A percentile compares a stretch with the other conserved stretches of the same genome.
Evolutionary conservation across 2,113 vertebrate species (phyloP).

Genomic region (Irena cyanogastra): DNA sequence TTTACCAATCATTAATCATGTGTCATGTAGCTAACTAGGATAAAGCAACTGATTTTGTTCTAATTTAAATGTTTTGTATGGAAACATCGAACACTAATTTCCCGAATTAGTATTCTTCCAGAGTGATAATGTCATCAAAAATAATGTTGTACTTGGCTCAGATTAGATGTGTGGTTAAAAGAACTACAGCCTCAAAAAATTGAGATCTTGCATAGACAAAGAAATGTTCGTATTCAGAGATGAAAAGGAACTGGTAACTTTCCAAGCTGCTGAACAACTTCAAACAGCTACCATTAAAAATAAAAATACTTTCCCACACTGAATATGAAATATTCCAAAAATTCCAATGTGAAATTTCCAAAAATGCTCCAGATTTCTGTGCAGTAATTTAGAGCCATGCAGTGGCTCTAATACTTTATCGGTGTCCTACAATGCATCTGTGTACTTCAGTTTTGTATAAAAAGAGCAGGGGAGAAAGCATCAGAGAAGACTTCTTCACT

Average conservation of each 20-base stretch:
- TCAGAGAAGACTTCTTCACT: neutral
- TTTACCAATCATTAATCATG: neutral
- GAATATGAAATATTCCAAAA: neutral
- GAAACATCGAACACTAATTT: neutral
- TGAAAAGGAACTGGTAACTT: neutral
- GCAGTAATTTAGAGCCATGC: neutral
- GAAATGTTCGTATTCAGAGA: neutral
- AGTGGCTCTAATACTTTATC: neutral
- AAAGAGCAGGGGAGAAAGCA: neutral
- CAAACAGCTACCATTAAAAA: neutral
- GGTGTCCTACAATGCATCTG: neutral
- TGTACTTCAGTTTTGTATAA: neutral
- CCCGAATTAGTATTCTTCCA: neutral
- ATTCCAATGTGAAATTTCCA: no score
- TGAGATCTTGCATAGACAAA: neutral
- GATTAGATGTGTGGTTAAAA: neutral
- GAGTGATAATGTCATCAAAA: neutral
- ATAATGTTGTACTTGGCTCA: neutral
- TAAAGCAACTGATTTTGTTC: neutral
- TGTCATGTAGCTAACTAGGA: neutral
- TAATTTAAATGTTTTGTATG: neutral
- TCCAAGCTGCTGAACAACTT: neutral
- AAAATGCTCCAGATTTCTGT: neutral
- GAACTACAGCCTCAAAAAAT: neutral
- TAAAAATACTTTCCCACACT: neutral